Base-by-base conservation (phyloP, 2,888 invertebrate genomes). In the Tenthredo livida region DNA sequence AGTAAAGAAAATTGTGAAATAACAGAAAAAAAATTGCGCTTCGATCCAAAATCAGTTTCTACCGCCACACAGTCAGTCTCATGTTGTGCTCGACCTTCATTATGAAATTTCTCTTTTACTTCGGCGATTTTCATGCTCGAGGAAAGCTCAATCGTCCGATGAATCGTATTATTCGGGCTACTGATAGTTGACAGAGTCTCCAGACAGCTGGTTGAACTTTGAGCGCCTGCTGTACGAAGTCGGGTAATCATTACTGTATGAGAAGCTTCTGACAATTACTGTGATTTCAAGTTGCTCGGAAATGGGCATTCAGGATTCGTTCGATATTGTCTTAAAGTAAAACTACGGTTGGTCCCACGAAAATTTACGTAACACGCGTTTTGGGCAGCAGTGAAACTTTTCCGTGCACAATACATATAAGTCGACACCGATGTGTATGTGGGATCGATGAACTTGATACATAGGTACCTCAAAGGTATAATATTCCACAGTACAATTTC, bases 141-240 rank as follows among this genome's bases (percentile, higher is more conserved):
- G 21, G 25, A 75, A 75, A 75, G 40, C 70, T 72, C 37, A 70
- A 70, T 29, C 70, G 70, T 70, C 70, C 70, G 37, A 33, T 70
- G 33, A 70, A 70, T 70, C 70, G 75, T 47, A 40, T 47, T 43
- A 25, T 47, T 75, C 47, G 47, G 21, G 75, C 25, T 75, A 10
- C 25, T 72, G 29, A 72, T 61, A 61, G 37, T 37, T 37, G 37
- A 5, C 33, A 67, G 25, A 67, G 25, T 67, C 12, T n/a, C 21
- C n/a, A 61, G n/a, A 2, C 70, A 70, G 2, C 37, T 25, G 65
- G 21, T 29, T 65, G 29, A 65, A 29, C 29, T 65, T 15, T 29
- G 21, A 65, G 29, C 17, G n/a, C n/a, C 7, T 54, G n/a, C n/a
- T 54, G 7, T n/a, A 54, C 54, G 7, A 54, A 54, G 54, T n/a